These are phyloP conservation scores for Dastarcus helophoroides DNA, from an alignment of 2,888 invertebrate genomes.

Conservation along the genomic window DNA sequence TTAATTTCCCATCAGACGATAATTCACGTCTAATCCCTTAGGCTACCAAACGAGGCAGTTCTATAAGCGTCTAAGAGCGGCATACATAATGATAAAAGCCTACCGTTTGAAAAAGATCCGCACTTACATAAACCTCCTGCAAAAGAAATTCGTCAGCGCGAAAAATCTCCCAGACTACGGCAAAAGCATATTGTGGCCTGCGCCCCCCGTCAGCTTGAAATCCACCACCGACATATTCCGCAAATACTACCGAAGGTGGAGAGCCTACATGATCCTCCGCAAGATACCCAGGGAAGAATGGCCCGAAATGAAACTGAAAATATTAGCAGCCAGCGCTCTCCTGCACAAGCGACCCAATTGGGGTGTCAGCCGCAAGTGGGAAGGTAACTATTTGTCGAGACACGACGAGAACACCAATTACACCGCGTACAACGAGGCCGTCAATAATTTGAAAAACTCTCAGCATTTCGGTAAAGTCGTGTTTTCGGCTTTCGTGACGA, in stretches of 20 bases:
- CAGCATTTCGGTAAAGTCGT: slow-evolving; percentile 51
- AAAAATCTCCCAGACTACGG: slow-evolving; percentile 62
- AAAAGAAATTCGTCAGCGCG: slow-evolving; percentile 52
- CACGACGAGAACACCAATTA: slow-evolving; percentile 57
- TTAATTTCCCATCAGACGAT: neutral
- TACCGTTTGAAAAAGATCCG: slow-evolving; percentile 72
- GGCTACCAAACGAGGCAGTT: slow-evolving; percentile 49
- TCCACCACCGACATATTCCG: slow-evolving; percentile 49
- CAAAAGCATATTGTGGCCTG: slow-evolving; percentile 72
- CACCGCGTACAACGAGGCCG: slow-evolving; percentile 51
- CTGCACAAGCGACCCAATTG: slow-evolving; percentile 55
- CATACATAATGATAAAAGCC: slow-evolving; percentile 64
- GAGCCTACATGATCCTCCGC: slow-evolving; percentile 75
- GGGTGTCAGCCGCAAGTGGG: slow-evolving; percentile 71
- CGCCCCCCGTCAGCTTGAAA: slow-evolving; percentile 57
- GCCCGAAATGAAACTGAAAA: slow-evolving; percentile 76
- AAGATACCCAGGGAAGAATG: slow-evolving; percentile 73
- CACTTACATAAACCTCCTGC: slow-evolving; percentile 54
- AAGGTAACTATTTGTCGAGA: slow-evolving; percentile 68
- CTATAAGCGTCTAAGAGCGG: slow-evolving; percentile 79
- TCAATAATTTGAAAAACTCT: slow-evolving; percentile 54
- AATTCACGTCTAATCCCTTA: slow-evolving; percentile 8
- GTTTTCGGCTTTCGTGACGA: slow-evolving; percentile 58
- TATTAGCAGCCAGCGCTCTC: slow-evolving; percentile 62
- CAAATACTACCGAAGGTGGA: slow-evolving; percentile 67